Evolutionary conservation across 1,140 invertebrate genomes (phyloP).

Genomic region (Drosophila funebris): DNA sequence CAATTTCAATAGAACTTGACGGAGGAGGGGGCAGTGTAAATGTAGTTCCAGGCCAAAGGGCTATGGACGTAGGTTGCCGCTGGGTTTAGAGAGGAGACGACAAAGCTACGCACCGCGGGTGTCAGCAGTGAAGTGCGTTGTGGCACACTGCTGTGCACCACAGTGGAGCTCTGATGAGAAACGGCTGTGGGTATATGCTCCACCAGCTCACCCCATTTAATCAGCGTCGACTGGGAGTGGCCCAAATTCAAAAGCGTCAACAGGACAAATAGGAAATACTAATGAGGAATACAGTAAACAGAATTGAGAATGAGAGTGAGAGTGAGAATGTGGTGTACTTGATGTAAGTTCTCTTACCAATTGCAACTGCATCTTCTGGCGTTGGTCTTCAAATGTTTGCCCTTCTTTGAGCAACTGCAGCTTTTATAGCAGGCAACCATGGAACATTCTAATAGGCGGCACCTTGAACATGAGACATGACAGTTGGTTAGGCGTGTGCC

Average conservation of each 20-base stretch:
- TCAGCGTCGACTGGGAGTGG: conserved; percentile 27
- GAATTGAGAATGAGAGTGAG: neutral
- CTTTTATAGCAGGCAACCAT: conserved; percentile 45
- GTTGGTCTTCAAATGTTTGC: conserved; percentile 29
- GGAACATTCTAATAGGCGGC: conserved; percentile 39
- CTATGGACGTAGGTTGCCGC: conserved; percentile 7
- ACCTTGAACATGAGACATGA: conserved; percentile 52
- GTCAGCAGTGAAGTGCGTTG: conserved; percentile 33
- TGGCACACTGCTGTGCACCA: conserved; percentile 69
- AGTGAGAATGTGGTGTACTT: neutral
- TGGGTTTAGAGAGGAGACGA: neutral
- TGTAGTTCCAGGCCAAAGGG: conserved; percentile 12
- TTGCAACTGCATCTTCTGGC: conserved; percentile 43
- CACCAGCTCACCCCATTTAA: conserved; percentile 49
- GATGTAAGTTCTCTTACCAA: conserved; percentile 13
- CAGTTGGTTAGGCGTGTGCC: conserved; percentile 1
- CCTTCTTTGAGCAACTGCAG: conserved; percentile 4
- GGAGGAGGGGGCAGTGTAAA: neutral
- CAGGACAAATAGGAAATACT: conserved; percentile 10
- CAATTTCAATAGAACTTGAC: conserved; percentile 1
- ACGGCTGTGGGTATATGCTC: conserved; percentile 68
- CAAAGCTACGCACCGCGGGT: conserved; percentile 20
- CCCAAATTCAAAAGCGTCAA: conserved; percentile 17
- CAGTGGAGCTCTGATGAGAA: conserved; percentile 84
- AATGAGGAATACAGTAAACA: neutral